Evolutionary conservation across 2,113 vertebrate species (phyloP).

Genomic region (Pithys albifrons): DNA sequence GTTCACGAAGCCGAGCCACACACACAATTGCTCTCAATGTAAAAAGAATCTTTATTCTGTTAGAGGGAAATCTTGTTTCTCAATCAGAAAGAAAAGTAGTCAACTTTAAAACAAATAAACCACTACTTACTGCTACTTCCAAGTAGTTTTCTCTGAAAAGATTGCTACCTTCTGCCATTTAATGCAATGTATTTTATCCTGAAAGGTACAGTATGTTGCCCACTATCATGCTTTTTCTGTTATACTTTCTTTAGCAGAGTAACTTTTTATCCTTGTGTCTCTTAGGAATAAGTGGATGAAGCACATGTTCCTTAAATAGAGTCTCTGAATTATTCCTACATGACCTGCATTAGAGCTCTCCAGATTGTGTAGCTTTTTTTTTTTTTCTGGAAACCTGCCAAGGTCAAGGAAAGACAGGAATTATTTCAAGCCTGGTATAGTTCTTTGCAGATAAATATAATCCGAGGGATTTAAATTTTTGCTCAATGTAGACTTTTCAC

Average conservation of each 20-base stretch:
- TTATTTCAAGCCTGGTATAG: neutral
- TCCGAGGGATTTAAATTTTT: neutral
- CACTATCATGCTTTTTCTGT: neutral
- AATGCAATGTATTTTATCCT: neutral
- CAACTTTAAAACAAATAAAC: neutral
- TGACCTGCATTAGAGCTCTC: neutral
- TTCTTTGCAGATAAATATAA: neutral
- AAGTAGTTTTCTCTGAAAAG: neutral
- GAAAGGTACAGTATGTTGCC: neutral
- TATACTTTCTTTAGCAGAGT: neutral
- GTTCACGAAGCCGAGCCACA: too few relatives aligned
- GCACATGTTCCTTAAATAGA: slow-evolving; percentile 19
- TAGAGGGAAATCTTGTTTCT: neutral
- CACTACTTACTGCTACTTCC: neutral
- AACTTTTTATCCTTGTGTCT: neutral
- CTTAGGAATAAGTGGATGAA: neutral
- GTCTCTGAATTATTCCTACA: neutral
- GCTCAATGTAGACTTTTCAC: neutral
- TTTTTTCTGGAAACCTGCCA: neutral
- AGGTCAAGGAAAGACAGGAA: neutral
- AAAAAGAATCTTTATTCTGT: neutral
- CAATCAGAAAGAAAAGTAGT: neutral
- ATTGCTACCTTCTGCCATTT: neutral
- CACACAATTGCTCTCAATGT: rapidly evolving
- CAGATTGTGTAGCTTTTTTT: neutral